Base-by-base conservation (phyloP, 2,888 invertebrate species). In the Stenchaetothrips biformis region DNA sequence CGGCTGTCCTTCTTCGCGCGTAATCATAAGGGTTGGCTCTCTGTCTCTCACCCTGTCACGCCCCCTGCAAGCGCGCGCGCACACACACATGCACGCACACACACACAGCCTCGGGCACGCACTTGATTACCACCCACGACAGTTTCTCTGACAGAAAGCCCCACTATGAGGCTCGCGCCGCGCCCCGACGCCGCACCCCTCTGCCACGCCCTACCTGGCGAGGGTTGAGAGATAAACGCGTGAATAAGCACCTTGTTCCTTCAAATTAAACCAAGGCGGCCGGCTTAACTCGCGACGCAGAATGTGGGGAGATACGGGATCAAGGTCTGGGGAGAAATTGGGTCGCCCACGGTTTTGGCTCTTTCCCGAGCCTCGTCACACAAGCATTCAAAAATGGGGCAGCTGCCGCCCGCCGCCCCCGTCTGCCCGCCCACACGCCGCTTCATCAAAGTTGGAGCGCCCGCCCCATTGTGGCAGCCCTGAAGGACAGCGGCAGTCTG, bases 261-360 rank as follows among this genome's bases (percentile, higher is more conserved):
- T 67, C 67, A 67, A 67, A 67, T 67, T 67, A 67, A 67, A 67
- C 67, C 67, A 67, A 67, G 67, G 67, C 67, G 67, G 67, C 67
- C 59, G 67, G 67, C 67, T 67, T 67, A 67, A 67, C 67, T 21
- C 67, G n/a, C 9, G 53, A 7, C 21, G 7, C 67, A n/a, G 62
- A n/a, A n/a, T 8, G 62, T 8, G 62, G 62, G 62, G 62, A 16
- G 62, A 37, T 37, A 37, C 37, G 37, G 37, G 37, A 37, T 37
- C 37, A 37, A 37, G 37, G 37, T 37, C 37, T 37, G 37, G 37
- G 37, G 37, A n/a, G 37, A 37, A 37, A 37, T 37, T 37, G 4
- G 37, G 37, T 37, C 37, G 37, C 37, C 37, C 1, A 37, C 37
- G 37, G 37, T 37, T 37, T n/a, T n/a, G n/a, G n/a, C n/a, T n/a